Conservation (phyloP, 2,888 invertebrate genomes). For the Metacarcinus magister region DNA sequence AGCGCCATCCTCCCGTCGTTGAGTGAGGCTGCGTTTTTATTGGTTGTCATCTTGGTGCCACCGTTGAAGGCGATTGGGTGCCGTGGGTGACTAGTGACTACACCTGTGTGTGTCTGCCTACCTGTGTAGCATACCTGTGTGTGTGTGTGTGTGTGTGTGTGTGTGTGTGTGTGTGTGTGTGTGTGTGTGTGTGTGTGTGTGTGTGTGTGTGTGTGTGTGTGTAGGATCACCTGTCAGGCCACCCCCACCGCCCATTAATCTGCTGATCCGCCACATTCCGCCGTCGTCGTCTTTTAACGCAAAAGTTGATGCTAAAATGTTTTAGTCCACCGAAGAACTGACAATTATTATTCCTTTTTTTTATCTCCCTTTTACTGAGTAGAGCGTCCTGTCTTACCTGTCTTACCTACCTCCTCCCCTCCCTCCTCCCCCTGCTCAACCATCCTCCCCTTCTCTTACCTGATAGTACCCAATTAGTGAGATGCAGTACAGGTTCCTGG, state of each 20-base stretch:
- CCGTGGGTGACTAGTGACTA: neutral
- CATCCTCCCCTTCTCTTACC: neutral
- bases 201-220: constrained; percentile 39
- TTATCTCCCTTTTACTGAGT: neutral
- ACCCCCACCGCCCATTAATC: constrained; percentile 31
- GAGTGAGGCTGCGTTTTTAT: neutral
- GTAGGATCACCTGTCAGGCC: constrained; percentile 19
- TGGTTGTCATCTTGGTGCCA: constrained; percentile 26
- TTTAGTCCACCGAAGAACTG: neutral
- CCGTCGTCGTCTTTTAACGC: constrained; percentile 1
- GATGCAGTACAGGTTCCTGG: constrained; percentile 16
- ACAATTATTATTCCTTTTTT: constrained; percentile 19
- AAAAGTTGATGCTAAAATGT: neutral
- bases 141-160: constrained; percentile 48
- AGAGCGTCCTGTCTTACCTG: neutral
- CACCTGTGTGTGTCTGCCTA: neutral
- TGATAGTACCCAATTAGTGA: constrained; percentile 31
- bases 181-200: neutral
- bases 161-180: constrained; percentile 36
- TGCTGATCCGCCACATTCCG: neutral
- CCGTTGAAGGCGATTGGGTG: neutral
- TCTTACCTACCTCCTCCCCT: neutral
- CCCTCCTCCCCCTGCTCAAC: neutral
- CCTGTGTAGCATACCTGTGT: neutral
- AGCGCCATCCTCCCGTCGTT: neutral